Conservation (phyloP, 2,113 vertebrate genomes). For the Colinus virginianus region DNA sequence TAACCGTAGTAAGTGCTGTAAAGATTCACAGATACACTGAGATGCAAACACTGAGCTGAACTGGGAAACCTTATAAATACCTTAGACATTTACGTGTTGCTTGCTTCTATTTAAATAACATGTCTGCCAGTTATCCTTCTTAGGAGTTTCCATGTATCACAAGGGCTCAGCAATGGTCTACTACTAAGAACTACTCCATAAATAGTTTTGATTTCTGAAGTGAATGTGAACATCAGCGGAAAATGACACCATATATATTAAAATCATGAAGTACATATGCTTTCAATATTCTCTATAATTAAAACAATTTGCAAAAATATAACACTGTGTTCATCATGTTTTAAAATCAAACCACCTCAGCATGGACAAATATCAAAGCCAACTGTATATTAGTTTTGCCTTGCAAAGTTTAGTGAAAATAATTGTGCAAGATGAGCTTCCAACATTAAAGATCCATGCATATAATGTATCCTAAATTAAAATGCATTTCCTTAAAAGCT, state of each 20-base stretch:
- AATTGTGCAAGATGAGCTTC: not conserved
- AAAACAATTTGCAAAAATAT: not conserved
- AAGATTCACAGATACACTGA: not conserved
- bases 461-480: not conserved
- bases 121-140: conserved; percentile 73
- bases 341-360: not conserved
- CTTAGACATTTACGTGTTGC: conserved; percentile 67
- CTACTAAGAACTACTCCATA: conserved; percentile 58
- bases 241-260: conserved; percentile 3
- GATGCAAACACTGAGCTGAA: conserved; percentile 45
- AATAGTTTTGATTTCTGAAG: conserved; percentile 58
- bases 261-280: not conserved
- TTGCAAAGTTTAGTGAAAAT: not conserved
- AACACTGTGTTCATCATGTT: not conserved
- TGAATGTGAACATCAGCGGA: conserved; percentile 21
- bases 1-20: not conserved
- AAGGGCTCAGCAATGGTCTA: conserved; percentile 55
- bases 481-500: not conserved
- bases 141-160: conserved; percentile 65
- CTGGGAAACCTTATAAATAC: conserved; percentile 64
- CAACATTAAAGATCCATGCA: not conserved
- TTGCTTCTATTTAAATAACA: conserved; percentile 68
- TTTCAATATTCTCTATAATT: not conserved
- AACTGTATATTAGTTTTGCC: not conserved
- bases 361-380: not conserved